phyloP scores from a whole-genome alignment of 2,888 invertebrate genomes.

The Candidula unifasciata region DNA sequence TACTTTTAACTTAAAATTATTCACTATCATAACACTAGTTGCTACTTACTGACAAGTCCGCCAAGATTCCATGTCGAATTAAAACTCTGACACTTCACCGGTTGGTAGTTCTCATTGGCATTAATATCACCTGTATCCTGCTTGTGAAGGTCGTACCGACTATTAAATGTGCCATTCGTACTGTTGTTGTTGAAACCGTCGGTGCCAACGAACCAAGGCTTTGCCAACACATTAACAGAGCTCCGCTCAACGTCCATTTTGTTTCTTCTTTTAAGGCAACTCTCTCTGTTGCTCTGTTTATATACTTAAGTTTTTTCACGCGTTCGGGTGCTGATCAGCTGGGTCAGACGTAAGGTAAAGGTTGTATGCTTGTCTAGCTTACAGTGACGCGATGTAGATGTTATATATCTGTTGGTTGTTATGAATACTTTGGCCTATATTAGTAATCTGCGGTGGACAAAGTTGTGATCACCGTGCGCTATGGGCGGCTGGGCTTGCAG shows the following conservation, averaged over 20 bases:
- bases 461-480: too few species aligned
- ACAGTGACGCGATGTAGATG: not conserved
- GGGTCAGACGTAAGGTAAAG: not conserved
- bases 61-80: not conserved
- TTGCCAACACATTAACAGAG: not conserved
- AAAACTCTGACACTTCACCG: not conserved
- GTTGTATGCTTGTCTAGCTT: not conserved
- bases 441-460: not conserved
- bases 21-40: not conserved
- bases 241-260: conserved; percentile 24
- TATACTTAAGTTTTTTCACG: not conserved
- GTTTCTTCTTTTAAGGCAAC: not conserved
- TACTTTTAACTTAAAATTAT: too few species aligned
- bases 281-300: not conserved
- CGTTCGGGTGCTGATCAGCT: not conserved
- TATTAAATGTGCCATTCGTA: not conserved
- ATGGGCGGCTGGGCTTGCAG: too few species aligned
- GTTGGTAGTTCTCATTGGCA: not conserved
- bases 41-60: not conserved
- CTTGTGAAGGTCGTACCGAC: conserved; percentile 12
- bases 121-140: conserved; percentile 14
- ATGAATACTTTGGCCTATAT: not conserved
- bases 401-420: not conserved
- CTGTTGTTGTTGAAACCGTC: conserved; percentile 21
- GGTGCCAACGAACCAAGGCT: conserved; percentile 12